Conservation (phyloP, 2,113 vertebrate genomes). For the Cyphomyrus plagiostoma region DNA sequence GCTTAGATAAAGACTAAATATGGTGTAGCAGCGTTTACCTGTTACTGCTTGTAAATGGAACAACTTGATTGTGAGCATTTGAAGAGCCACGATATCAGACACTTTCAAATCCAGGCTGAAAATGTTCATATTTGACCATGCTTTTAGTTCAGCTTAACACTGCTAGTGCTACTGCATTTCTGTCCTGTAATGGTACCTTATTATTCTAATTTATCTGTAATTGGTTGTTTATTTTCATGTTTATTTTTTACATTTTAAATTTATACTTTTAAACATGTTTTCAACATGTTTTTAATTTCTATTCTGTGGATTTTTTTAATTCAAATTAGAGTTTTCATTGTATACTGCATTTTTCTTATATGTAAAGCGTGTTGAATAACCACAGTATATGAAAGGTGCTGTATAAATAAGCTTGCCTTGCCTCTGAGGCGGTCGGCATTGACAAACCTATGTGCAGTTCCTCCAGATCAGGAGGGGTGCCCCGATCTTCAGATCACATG, state of each 20-base stretch:
- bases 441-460: neutral
- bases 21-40: neutral
- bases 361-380: neutral
- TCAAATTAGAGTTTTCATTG: neutral
- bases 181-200: neutral
- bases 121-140: neutral
- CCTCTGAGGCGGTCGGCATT: neutral
- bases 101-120: neutral
- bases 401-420: neutral
- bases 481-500: neutral
- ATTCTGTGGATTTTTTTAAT: neutral
- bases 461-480: neutral
- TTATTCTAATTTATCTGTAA: neutral
- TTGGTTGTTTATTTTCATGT: neutral
- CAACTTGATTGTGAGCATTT: neutral
- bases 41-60: neutral
- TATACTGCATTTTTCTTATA: neutral
- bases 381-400: neutral
- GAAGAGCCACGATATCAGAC: neutral
- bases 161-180: neutral
- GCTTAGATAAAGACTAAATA: neutral
- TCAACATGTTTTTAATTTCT: neutral
- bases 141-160: neutral
- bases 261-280: neutral
- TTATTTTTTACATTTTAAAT: neutral